phyloP scores from a whole-genome alignment of 2,797 vertebrate species.

The Periparus ater region DNA sequence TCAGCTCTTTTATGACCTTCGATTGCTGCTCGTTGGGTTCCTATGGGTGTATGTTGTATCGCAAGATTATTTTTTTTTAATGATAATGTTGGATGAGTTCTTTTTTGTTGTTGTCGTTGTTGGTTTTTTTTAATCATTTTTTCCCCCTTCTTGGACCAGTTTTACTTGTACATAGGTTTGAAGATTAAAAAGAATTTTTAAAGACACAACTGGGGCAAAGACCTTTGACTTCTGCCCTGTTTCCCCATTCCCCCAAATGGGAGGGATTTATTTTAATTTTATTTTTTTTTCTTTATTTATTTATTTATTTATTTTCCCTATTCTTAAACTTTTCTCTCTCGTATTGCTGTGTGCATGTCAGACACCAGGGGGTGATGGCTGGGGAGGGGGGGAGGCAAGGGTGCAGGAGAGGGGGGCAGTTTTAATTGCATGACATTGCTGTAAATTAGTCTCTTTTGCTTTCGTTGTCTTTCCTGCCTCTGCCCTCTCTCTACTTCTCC shows the following conservation, averaged over 20 bases:
- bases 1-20: conserved; percentile 85
- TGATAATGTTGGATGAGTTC: conserved; percentile 56
- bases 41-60: conserved; percentile 86
- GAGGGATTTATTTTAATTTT: conserved; percentile 48
- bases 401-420: conserved; percentile 71
- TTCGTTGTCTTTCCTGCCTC: conserved; percentile 77
- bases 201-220: conserved; percentile 76
- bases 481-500: conserved; percentile 75
- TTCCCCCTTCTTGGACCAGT: conserved; percentile 70
- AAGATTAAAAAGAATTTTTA: conserved; percentile 66
- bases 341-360: conserved; percentile 88
- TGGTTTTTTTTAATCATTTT: conserved; percentile 50
- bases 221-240: conserved; percentile 72
- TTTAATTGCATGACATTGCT: conserved; percentile 94
- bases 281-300: neutral
- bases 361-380: conserved; percentile 72
- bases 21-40: conserved; percentile 90
- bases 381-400: conserved; percentile 62
- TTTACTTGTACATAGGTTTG: conserved; percentile 88
- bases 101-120: conserved; percentile 52
- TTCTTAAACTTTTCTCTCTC: conserved; percentile 84
- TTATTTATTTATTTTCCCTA: conserved; percentile 77
- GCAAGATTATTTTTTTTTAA: conserved; percentile 75
- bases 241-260: conserved; percentile 64
- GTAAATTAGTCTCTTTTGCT: conserved; percentile 85